Conservation (phyloP, 2,113 vertebrate genomes). For the Myotis davidii region DNA sequence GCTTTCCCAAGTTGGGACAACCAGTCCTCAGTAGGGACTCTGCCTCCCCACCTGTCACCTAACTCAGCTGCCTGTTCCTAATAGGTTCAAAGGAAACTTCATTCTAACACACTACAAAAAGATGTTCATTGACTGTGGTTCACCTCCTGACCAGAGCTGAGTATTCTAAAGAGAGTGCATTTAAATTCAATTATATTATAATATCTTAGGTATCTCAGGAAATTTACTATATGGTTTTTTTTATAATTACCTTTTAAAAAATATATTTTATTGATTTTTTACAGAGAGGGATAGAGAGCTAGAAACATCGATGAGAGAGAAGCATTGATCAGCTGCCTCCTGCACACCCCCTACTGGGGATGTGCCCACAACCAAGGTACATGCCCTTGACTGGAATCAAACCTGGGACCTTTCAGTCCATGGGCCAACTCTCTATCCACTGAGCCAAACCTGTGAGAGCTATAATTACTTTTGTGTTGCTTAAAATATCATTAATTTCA, state of each 20-base stretch:
- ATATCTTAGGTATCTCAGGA: background rate
- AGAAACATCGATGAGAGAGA: too few relatives aligned
- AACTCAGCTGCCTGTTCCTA: background rate
- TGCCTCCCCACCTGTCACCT: background rate
- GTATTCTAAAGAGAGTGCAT: background rate
- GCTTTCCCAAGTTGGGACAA: background rate
- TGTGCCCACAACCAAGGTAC: too few relatives aligned
- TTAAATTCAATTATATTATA: background rate
- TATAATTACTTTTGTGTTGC: background rate
- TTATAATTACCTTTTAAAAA: background rate
- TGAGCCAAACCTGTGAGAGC: too few relatives aligned
- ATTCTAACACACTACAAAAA: background rate
- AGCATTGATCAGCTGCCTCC: too few relatives aligned
- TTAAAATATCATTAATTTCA: background rate
- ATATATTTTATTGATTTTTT: too few relatives aligned
- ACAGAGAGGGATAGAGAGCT: too few relatives aligned
- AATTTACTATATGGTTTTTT: background rate
- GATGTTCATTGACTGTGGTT: background rate
- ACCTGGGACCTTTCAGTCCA: too few relatives aligned
- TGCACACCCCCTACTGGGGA: too few relatives aligned
- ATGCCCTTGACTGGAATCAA: too few relatives aligned
- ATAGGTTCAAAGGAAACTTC: background rate
- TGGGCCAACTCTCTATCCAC: too few relatives aligned
- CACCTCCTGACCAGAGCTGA: background rate
- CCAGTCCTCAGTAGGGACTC: background rate